Evolutionary conservation across 1,140 invertebrate species (phyloP).

Genomic region (Drosophila triauraria): DNA sequence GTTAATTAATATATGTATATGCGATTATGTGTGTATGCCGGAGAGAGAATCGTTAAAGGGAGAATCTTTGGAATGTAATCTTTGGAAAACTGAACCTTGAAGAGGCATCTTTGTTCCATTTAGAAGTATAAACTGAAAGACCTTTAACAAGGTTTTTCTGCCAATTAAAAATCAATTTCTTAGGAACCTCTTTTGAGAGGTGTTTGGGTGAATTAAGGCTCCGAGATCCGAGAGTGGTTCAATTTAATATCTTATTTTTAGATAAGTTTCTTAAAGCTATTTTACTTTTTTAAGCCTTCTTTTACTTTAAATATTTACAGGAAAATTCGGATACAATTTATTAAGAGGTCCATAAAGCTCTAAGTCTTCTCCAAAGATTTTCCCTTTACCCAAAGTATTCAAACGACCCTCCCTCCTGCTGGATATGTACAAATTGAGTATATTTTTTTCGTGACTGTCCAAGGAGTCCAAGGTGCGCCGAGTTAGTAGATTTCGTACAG

Average conservation of each 20-base stretch:
- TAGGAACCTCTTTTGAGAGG: too few relatives aligned
- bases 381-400: neutral
- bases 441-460: slow-evolving; percentile 56
- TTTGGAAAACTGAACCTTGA: neutral
- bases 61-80: neutral
- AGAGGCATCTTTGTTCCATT: too few relatives aligned
- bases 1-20: neutral
- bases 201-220: too few relatives aligned
- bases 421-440: slow-evolving; percentile 54
- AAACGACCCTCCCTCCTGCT: slow-evolving; percentile 12
- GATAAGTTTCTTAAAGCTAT: too few relatives aligned
- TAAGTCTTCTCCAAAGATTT: neutral
- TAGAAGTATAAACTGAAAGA: too few relatives aligned
- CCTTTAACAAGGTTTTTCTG: too few relatives aligned
- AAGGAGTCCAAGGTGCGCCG: slow-evolving; percentile 68
- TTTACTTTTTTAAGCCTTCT: neutral
- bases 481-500: slow-evolving; percentile 75
- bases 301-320: neutral
- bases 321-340: neutral
- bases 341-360: neutral
- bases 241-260: too few relatives aligned
- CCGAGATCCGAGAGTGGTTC: too few relatives aligned
- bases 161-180: too few relatives aligned
- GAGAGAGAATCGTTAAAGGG: neutral
- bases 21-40: neutral